These are phyloP conservation scores for Helogale parvula DNA, from an alignment of 2,113 vertebrate genomes.

Conservation along the genomic window DNA sequence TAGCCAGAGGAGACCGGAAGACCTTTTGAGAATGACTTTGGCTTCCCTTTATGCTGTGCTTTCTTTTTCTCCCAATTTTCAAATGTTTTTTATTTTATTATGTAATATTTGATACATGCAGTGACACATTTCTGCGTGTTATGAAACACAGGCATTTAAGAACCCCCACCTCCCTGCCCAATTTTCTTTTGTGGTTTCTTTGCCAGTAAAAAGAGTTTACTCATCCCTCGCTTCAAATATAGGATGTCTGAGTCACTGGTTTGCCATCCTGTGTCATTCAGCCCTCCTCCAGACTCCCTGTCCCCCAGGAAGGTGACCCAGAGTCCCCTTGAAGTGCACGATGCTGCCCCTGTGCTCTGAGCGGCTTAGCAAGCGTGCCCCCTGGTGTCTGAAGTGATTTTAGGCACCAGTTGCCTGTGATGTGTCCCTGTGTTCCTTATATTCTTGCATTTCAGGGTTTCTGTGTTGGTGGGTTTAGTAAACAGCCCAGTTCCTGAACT, in stretches of 20 bases:
- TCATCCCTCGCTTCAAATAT: background rate
- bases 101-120: background rate
- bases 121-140: background rate
- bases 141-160: background rate
- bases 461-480: background rate
- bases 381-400: background rate
- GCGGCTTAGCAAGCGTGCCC: background rate
- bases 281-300: background rate
- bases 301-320: background rate
- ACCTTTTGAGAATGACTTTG: background rate
- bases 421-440: background rate
- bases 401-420: background rate
- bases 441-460: background rate
- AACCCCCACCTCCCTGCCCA: background rate
- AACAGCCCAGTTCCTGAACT: background rate
- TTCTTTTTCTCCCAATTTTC: background rate
- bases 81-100: background rate
- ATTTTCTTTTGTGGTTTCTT: conserved; percentile 48
- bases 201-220: conserved; percentile 18
- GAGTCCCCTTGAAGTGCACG: background rate
- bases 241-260: background rate
- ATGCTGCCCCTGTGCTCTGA: background rate
- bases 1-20: background rate
- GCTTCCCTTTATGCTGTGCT: background rate
- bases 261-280: background rate